Evolutionary conservation across 1,140 invertebrate species (phyloP).

Genomic region (Leptinotarsa texana): DNA sequence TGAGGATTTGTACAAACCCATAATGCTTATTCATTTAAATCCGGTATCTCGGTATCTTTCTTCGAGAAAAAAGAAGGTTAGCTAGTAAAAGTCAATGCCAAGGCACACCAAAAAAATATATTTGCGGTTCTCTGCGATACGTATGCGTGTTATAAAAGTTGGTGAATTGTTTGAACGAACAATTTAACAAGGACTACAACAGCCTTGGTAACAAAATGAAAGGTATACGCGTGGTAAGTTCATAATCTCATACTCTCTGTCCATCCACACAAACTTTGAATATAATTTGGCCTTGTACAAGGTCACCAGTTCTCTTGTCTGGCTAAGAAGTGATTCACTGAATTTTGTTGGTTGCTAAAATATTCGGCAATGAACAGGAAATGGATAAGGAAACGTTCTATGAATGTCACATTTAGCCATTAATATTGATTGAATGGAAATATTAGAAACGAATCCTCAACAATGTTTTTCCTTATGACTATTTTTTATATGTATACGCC

Average conservation of each 20-base stretch:
- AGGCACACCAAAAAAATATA: background rate
- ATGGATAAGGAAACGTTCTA: background rate
- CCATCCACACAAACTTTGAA: background rate
- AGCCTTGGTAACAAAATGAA: background rate
- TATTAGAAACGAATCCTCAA: too few relatives aligned
- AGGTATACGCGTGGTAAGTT: background rate
- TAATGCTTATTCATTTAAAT: too few relatives aligned
- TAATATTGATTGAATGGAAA: too few relatives aligned
- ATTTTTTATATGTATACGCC: too few relatives aligned
- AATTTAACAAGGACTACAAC: background rate
- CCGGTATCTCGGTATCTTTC: too few relatives aligned
- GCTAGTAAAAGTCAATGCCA: background rate
- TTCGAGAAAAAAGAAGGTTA: background rate
- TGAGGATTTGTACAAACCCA: too few relatives aligned
- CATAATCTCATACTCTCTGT: background rate
- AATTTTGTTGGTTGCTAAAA: background rate
- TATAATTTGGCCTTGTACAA: background rate
- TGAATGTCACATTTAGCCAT: background rate
- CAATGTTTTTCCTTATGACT: too few relatives aligned
- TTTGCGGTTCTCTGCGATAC: background rate
- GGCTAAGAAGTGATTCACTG: background rate
- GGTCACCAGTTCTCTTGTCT: background rate
- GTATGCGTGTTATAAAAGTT: background rate
- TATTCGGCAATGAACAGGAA: background rate
- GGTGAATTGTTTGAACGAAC: background rate